Evolutionary conservation across 2,113 vertebrate species (phyloP), one percentile per base, ranked within the genome.

Genomic region (human (Homo sapiens)): DNA sequence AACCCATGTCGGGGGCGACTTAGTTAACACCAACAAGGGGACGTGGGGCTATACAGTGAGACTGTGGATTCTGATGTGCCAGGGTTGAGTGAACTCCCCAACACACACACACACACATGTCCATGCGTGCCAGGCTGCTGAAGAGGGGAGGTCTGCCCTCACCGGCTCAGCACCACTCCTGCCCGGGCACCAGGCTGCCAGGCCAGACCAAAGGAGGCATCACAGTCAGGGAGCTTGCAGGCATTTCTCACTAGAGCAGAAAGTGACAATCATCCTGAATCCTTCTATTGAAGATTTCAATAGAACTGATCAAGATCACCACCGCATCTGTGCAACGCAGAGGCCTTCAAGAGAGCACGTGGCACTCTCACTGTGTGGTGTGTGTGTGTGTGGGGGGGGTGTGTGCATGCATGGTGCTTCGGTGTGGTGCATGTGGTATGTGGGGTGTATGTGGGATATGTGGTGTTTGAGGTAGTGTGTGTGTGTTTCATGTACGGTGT

Each of bases 11-110:
- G 0, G 0, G 59, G 45, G 0, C 85, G 48, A 84, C 78, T 88
- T 68, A 90, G 70, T 52, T 85, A 64, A 86, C 23, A 59, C 57
- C 92, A 90, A 72, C 76, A 93, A 30, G 38, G 89, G 87, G 82
- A 80, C 12, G 0, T 20, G 32, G 45, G n/a, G 22, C 18, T 23
- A 1, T 13, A 17, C 17, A 45, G 5, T 2, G 4, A 32, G 32
- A 27, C 30, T 2, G 35, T 2, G n/a, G 2, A 4, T 14, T 23
- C 57, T 4, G 17, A 25, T 2, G 23, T 13, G 38, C 48, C 55
- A 16, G 14, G 22, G 61, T 2, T 2, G 43, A 32, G 27, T 50
- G 68, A n/a, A 3, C 12, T 22, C 9, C 11, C 61, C 61, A 13
- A 32, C 52, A 3, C 23, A 64, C 5, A 7, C 27, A 43, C 13